Conservation (phyloP, 2,888 invertebrate species). For the Spatulosminthurus flaviceps region DNA sequence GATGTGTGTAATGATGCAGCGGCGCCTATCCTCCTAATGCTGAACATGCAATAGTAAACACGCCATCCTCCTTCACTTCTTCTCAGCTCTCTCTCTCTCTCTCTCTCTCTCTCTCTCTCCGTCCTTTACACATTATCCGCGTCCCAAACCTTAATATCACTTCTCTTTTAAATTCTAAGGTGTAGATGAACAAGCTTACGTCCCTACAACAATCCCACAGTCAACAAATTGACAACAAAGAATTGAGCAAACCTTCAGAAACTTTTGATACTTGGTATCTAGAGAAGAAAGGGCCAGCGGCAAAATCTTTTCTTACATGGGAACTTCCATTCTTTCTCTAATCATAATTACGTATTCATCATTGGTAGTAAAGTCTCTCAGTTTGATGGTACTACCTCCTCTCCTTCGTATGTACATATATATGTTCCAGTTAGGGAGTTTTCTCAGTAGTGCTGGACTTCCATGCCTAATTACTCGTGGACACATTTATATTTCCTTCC, state of each 20-base stretch:
- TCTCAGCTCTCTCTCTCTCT: background rate
- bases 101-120: background rate
- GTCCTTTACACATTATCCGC: background rate
- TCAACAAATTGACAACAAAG: constrained; percentile 45
- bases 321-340: constrained; percentile 34
- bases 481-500: too few species aligned
- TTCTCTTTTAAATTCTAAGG: constrained; percentile 14
- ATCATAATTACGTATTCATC: constrained; percentile 48
- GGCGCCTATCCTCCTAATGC: constrained; percentile 54
- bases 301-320: constrained; percentile 34
- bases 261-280: constrained; percentile 19
- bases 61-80: constrained; percentile 40
- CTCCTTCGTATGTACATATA: too few species aligned
- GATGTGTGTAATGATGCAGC: constrained; percentile 56
- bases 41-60: constrained; percentile 55
- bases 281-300: constrained; percentile 31
- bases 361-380: constrained; percentile 29
- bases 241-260: constrained; percentile 38
- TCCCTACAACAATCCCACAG: constrained; percentile 23
- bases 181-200: constrained; percentile 24
- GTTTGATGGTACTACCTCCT: background rate
- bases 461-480: too few species aligned
- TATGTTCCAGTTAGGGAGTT: too few species aligned
- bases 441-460: too few species aligned
- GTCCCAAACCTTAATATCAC: constrained; percentile 30